These are phyloP conservation scores for Melieria picta DNA, from an alignment of 2,888 invertebrate genomes.

Conservation along the genomic window DNA sequence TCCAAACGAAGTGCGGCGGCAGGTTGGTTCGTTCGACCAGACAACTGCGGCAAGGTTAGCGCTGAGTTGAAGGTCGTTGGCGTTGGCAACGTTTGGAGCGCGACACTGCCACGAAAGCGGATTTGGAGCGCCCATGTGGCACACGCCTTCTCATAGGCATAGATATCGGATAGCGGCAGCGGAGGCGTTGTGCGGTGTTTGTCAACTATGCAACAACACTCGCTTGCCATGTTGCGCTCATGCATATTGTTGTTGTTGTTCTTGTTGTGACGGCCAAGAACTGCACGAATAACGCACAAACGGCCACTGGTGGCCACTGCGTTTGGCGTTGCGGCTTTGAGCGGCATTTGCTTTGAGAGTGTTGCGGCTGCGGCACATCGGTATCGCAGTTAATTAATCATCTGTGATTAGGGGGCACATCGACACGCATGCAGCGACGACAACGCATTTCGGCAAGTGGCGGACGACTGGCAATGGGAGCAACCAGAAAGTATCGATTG, in stretches of 20 bases:
- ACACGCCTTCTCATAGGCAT: slow-evolving; percentile 3
- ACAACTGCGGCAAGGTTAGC: slow-evolving; percentile 22
- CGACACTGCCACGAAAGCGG: not conserved
- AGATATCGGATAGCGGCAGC: no score
- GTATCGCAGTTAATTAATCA: slow-evolving; percentile 33
- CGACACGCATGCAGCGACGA: no score
- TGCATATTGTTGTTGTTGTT: slow-evolving; percentile 1
- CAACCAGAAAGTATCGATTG: no score
- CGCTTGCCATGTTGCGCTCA: slow-evolving; percentile 15
- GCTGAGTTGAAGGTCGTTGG: slow-evolving; percentile 25
- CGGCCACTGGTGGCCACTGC: no score
- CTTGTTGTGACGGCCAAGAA: not conserved
- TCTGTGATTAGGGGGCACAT: slow-evolving; percentile 20
- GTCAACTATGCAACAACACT: slow-evolving; percentile 9
- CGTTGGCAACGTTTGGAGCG: slow-evolving; percentile 3
- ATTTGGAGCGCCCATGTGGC: not conserved
- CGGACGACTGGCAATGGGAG: no score
- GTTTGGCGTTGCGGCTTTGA: not conserved
- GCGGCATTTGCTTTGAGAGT: slow-evolving; percentile 21
- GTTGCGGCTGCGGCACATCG: not conserved
- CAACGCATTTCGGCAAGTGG: no score
- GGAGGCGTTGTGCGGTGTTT: not conserved
- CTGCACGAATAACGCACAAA: no score
- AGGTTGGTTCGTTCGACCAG: not conserved
- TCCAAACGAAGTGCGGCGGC: slow-evolving; percentile 5